phyloP scores from a whole-genome alignment of 2,113 vertebrate species.

The Leptobrachium leishanense region DNA sequence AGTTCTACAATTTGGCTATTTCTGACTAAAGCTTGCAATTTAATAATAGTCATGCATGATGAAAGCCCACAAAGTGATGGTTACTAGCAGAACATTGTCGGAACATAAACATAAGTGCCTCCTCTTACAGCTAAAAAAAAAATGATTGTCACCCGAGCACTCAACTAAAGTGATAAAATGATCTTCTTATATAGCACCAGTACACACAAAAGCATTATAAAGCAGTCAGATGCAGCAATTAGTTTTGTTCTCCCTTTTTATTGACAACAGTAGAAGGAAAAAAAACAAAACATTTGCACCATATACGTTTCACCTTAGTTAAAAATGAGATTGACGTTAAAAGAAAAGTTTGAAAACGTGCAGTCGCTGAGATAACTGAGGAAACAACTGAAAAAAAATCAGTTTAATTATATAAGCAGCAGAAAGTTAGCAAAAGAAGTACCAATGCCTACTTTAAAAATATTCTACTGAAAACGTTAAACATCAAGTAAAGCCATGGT shows the following conservation, averaged over 20 bases:
- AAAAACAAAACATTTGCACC: slow-evolving; percentile 82
- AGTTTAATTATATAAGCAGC: slow-evolving; percentile 71
- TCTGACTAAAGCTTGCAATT: too few relatives aligned
- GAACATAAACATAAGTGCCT: too few relatives aligned
- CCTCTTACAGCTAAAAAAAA: too few relatives aligned
- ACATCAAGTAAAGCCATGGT: slow-evolving; percentile 89
- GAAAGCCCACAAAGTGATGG: too few relatives aligned
- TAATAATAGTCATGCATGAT: too few relatives aligned
- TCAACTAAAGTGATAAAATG: too few relatives aligned
- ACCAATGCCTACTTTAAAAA: slow-evolving; percentile 74
- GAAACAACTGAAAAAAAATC: slow-evolving; percentile 59
- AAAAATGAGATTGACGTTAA: slow-evolving; percentile 62
- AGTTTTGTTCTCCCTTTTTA: slow-evolving; percentile 72
- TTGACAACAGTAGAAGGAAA: slow-evolving; percentile 79
- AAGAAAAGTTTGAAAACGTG: slow-evolving; percentile 88
- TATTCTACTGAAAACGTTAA: slow-evolving; percentile 74
- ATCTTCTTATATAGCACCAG: too few relatives aligned
- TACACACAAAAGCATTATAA: neutral
- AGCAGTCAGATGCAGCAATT: slow-evolving; percentile 15
- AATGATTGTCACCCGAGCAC: too few relatives aligned
- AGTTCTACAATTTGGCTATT: too few relatives aligned
- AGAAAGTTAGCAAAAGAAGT: slow-evolving; percentile 70
- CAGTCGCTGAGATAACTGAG: slow-evolving; percentile 84
- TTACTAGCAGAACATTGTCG: too few relatives aligned
- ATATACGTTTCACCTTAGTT: slow-evolving; percentile 71